phyloP scores from a whole-genome alignment of 2,797 vertebrate species.

The Pseudochirops corinnae region DNA sequence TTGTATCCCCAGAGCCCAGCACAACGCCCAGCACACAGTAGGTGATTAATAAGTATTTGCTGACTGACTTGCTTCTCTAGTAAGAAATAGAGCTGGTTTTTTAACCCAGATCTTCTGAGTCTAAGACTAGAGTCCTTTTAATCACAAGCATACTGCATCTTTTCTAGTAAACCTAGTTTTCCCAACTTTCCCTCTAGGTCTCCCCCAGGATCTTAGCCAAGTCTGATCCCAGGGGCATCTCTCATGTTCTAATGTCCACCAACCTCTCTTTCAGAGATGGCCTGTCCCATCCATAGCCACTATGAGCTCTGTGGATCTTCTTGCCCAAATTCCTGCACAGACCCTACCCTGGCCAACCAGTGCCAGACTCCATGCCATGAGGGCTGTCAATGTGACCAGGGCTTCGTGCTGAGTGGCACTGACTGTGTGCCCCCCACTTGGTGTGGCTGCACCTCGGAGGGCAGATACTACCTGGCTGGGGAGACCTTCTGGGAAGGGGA shows the following conservation, averaged over 20 bases:
- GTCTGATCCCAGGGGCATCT: background rate
- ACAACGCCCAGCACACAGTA: background rate
- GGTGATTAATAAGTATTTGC: background rate
- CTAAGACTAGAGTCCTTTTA: background rate
- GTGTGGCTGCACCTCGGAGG: background rate
- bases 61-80: background rate
- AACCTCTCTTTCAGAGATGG: background rate
- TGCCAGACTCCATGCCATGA: fast-evolving
- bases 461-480: fast-evolving
- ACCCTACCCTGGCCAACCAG: fast-evolving
- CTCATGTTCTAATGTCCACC: background rate
- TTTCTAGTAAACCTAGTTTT: background rate
- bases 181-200: background rate
- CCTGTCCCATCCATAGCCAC: conserved; percentile 58
- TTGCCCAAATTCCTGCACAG: background rate
- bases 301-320: background rate
- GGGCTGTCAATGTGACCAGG: background rate
- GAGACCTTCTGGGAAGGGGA: conserved; percentile 67
- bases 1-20: background rate
- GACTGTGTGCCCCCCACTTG: fast-evolving
- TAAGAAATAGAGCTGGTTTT: background rate
- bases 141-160: background rate
- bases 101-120: too few species aligned
- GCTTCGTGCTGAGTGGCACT: background rate
- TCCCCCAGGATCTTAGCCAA: background rate